Evolutionary conservation across 2,888 invertebrate genomes (phyloP), one percentile per base, ranked within the genome.

Genomic region (Anticlea derivata): DNA sequence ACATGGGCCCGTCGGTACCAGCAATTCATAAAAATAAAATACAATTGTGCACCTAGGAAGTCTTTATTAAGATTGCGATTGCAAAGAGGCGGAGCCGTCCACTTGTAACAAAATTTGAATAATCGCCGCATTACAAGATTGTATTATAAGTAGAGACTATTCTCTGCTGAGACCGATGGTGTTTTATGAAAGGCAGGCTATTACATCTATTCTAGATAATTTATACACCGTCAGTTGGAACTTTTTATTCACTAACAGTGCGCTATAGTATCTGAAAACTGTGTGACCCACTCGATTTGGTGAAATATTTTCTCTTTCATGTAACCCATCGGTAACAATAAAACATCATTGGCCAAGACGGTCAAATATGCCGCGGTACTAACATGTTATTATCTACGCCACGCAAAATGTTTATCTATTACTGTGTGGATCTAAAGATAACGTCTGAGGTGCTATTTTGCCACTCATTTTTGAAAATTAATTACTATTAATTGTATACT

Each of bases 21-120:
- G 78, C 79, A 78, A 75, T 77, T 80, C 74, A 81, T 83, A 80
- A 81, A 84, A 83, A 85, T 78, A 80, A 83, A 80, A 80, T 74
- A 77, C 71, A 61, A 76, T 73, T 76, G 72, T 73, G 73, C 76
- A 83, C 66, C 83, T 88, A 89, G 88, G 88, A 89, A 89, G 85
- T 87, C 85, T 89, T 88, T 86, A 89, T 87, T 87, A 83, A 87
- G 81, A 87, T 86, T 87, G 83, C 81, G 77, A 89, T 80, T 83
- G 82, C 80, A 78, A 88, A 89, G 80, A 80, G 90, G 89, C 87
- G 89, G 80, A 61, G 63, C 69, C 56, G 65, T 67, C 73, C 74
- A 81, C 83, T 83, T 84, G 85, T 80, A 76, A 64, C 71, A 68
- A 79, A 80, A 85, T 88, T 87, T 89, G 85, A 88, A 83, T 88